Evolutionary conservation across 1,140 invertebrate genomes (phyloP).

Genomic region (Steinernema feltiae): DNA sequence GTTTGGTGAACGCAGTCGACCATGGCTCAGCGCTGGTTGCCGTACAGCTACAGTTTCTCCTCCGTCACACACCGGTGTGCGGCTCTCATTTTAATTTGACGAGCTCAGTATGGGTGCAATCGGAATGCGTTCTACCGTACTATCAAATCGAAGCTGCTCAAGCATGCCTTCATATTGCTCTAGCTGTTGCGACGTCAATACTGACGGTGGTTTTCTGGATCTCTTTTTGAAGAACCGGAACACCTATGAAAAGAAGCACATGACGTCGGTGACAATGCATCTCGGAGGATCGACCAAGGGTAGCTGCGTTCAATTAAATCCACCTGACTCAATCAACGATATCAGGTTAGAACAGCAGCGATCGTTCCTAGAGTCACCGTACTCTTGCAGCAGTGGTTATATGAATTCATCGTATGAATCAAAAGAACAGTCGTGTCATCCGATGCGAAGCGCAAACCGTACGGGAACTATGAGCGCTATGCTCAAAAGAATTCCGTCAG

Average conservation of each 20-base stretch:
- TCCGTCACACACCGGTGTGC: conserved; percentile 20
- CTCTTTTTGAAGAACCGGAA: neutral
- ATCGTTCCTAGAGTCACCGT: no score
- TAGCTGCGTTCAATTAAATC: neutral
- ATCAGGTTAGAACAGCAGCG: no score
- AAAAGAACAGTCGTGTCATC: neutral
- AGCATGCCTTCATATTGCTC: neutral
- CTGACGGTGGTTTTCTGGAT: neutral
- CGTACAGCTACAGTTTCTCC: conserved; percentile 22
- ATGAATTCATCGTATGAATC: conserved; percentile 3
- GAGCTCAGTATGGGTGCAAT: conserved; percentile 6
- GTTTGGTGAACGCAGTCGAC: conserved; percentile 20
- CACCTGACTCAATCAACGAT: conserved; percentile 1
- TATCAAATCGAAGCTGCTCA: neutral
- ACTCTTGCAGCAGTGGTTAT: neutral
- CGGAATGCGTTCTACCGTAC: neutral
- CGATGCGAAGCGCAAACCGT: neutral
- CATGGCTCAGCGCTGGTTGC: conserved; percentile 19
- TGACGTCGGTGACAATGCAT: neutral
- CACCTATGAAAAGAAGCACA: neutral
- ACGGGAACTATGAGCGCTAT: neutral
- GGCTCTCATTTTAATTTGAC: conserved; percentile 22
- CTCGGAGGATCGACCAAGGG: neutral
- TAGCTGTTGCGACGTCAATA: neutral
- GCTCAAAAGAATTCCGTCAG: neutral